phyloP scores from a whole-genome alignment of 2,797 vertebrate species.

The Telmatherina bonti region DNA sequence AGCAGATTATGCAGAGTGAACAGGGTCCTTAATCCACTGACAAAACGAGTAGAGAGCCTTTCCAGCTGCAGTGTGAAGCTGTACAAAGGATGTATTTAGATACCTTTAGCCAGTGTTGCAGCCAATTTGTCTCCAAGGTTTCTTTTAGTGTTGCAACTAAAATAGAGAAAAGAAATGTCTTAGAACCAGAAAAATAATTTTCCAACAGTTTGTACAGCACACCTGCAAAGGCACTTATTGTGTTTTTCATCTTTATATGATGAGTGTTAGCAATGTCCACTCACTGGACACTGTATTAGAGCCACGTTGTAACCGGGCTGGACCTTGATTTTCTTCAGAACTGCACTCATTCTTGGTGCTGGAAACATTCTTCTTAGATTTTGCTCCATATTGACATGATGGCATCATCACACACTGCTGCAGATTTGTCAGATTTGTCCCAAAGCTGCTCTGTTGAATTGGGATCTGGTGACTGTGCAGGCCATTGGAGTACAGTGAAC shows the following conservation, averaged over 20 bases:
- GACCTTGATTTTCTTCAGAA: background rate
- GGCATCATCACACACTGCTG: background rate
- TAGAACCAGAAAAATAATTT: background rate
- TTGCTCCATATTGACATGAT: background rate
- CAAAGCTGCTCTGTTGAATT: too few species aligned
- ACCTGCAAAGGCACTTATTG: background rate
- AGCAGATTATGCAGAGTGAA: conserved; percentile 30
- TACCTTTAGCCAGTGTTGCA: background rate
- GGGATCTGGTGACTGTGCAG: too few species aligned
- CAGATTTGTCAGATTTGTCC: background rate
- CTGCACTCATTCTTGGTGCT: background rate
- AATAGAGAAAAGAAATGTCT: background rate
- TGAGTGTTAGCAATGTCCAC: background rate
- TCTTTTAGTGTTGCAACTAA: background rate
- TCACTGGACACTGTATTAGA: background rate
- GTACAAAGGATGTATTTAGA: background rate
- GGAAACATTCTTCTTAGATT: background rate
- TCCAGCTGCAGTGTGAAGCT: background rate
- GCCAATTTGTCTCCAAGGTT: background rate
- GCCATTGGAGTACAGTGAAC: too few species aligned
- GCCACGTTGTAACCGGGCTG: too few species aligned
- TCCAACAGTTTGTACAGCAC: background rate
- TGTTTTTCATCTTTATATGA: background rate
- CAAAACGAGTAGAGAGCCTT: conserved; percentile 6
- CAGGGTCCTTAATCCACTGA: conserved; percentile 11